Evolutionary conservation across 64 coral and sea anemone genomes (phyloP).

Genomic region (Anthopleura sola): DNA sequence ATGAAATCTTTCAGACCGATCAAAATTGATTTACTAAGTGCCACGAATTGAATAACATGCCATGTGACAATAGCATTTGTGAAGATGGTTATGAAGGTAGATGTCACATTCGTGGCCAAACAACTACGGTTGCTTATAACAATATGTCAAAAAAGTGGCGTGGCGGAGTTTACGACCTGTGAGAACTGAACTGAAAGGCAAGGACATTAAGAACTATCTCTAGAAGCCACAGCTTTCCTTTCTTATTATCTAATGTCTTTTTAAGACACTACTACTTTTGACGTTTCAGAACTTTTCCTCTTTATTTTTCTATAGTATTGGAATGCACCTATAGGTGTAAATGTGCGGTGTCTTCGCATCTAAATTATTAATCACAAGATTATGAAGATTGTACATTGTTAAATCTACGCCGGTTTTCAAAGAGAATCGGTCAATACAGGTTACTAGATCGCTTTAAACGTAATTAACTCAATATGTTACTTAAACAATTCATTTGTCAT

Average conservation of each 20-base stretch:
- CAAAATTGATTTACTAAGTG: background rate
- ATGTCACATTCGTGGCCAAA: constrained; percentile 22
- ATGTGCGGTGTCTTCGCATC: background rate
- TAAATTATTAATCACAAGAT: background rate
- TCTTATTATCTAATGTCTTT: background rate
- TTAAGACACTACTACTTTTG: background rate
- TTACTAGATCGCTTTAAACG: background rate
- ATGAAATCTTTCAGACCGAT: background rate
- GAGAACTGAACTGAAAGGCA: background rate
- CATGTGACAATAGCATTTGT: constrained; percentile 12
- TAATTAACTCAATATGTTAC: constrained; percentile 10
- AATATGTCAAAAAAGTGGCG: constrained; percentile 26
- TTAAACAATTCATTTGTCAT: constrained; percentile 10
- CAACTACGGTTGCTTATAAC: constrained; percentile 15
- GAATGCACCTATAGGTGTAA: constrained; percentile 4
- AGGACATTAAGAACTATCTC: background rate
- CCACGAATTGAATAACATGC: constrained; percentile 17
- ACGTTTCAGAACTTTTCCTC: background rate
- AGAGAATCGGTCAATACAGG: background rate
- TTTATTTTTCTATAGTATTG: background rate
- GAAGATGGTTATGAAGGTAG: background rate
- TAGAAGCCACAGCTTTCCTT: background rate
- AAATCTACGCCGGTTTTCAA: background rate
- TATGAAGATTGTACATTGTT: background rate
- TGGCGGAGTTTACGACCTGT: background rate